These are phyloP conservation scores for Cordilura impudica DNA, from an alignment of 2,888 invertebrate genomes.

Conservation along the genomic window DNA sequence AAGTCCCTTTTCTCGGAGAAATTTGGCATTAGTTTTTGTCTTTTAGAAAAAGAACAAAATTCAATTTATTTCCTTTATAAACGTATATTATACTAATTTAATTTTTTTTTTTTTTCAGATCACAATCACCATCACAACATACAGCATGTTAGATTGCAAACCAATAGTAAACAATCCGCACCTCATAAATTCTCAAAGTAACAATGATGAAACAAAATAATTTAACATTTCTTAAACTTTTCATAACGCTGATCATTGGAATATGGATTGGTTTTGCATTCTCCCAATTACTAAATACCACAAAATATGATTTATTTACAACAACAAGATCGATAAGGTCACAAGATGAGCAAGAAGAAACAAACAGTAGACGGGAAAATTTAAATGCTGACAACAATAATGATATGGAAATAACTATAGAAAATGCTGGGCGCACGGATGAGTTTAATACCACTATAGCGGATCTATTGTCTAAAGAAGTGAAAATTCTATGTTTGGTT, in stretches of 20 bases:
- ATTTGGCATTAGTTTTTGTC: too few relatives aligned
- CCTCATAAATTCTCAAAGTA: neutral
- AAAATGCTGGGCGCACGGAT: neutral
- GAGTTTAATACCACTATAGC: conserved; percentile 79
- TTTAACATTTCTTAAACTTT: conserved; percentile 60
- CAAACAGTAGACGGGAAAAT: neutral
- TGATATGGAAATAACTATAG: neutral
- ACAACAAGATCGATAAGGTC: conserved; percentile 32
- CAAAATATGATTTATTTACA: conserved; percentile 51
- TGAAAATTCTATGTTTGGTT: conserved; percentile 95
- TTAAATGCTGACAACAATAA: neutral
- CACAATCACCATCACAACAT: neutral
- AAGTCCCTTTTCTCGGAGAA: too few relatives aligned
- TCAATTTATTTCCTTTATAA: too few relatives aligned
- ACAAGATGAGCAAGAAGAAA: neutral
- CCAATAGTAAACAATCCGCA: neutral
- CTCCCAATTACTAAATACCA: conserved; percentile 68
- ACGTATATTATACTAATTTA: neutral
- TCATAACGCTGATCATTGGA: conserved; percentile 69
- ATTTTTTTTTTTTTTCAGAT: conserved; percentile 12
- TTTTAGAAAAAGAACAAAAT: too few relatives aligned
- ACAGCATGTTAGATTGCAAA: neutral
- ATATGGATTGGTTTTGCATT: conserved; percentile 69
- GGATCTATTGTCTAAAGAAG: conserved; percentile 83
- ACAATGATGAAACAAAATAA: conserved; percentile 35